Conservation (phyloP, 2,797 vertebrate genomes). For the Diglossa cyanea region DNA sequence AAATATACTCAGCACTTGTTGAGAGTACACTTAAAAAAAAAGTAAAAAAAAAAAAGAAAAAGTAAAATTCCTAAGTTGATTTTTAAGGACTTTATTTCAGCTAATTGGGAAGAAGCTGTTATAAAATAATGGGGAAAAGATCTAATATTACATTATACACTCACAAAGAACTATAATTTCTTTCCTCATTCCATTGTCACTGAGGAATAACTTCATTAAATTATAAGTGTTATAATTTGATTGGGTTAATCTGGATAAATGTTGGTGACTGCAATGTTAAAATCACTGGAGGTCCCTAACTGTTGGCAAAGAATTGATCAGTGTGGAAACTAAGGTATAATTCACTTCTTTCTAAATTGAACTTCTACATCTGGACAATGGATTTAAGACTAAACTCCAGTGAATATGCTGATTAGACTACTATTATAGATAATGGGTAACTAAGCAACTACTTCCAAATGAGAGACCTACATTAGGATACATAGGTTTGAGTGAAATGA, state of each 20-base stretch:
- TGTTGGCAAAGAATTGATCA: neutral
- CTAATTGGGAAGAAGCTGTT: neutral
- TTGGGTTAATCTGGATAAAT: neutral
- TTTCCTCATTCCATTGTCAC: neutral
- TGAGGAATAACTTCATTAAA: neutral
- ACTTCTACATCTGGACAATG: neutral
- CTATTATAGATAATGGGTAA: neutral
- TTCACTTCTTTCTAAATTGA: neutral
- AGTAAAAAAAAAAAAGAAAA: neutral
- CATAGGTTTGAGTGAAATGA: neutral
- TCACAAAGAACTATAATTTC: neutral
- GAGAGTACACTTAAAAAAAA: neutral
- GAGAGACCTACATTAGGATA: neutral
- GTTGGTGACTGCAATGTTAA: neutral
- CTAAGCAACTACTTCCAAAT: neutral
- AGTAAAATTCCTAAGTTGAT: neutral
- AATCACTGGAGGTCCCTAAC: neutral
- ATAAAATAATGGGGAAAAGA: neutral
- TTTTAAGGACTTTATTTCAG: neutral
- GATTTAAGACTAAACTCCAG: neutral
- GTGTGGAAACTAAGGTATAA: neutral
- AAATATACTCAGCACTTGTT: neutral
- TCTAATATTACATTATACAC: neutral
- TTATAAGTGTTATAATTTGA: neutral
- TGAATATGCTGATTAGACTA: neutral